Percentiles rank a stretch among this genome's conserved stretches.
phyloP scores from a whole-genome alignment of 2,888 invertebrate genomes.

The Eupithecia vulgata region DNA sequence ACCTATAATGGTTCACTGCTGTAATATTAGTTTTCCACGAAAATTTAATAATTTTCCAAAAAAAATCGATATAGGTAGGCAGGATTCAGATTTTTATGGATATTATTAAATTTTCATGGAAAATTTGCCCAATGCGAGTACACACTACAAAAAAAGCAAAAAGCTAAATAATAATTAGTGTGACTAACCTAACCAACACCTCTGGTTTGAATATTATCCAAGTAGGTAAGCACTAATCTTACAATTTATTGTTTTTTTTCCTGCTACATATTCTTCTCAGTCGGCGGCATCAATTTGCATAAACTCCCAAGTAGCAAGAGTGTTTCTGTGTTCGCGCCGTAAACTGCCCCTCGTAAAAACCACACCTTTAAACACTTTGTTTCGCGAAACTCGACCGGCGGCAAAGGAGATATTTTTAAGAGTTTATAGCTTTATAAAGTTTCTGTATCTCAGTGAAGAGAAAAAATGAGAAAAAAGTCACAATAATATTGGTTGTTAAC shows the following conservation, averaged over 20 bases:
- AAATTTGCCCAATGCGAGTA: too few species aligned
- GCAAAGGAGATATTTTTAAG: constrained; percentile 39
- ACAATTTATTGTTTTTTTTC: constrained; percentile 14
- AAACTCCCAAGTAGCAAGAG: constrained; percentile 74
- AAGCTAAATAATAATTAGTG: too few species aligned
- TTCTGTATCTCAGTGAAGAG: constrained; percentile 7
- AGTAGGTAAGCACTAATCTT: constrained; percentile 3
- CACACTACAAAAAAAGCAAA: too few species aligned
- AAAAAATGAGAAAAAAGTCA: not conserved
- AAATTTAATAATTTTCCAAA: too few species aligned
- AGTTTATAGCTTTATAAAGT: constrained; percentile 48
- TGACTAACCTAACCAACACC: too few species aligned
- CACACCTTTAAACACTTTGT: constrained; percentile 68
- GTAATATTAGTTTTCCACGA: too few species aligned
- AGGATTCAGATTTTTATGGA: too few species aligned
- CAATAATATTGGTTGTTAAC: too few species aligned
- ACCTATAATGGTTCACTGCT: too few species aligned
- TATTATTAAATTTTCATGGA: too few species aligned
- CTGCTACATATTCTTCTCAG: constrained; percentile 51
- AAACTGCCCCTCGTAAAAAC: constrained; percentile 74
- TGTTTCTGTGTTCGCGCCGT: constrained; percentile 61
- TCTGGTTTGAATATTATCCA: not conserved
- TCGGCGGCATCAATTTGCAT: constrained; percentile 70
- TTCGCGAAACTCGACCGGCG: constrained; percentile 55
- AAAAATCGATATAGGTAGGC: too few species aligned